Percentiles rank a stretch among this genome's conserved stretches.
Evolutionary conservation across 2,888 invertebrate genomes (phyloP).

Genomic region (Harpalus rubripes): DNA sequence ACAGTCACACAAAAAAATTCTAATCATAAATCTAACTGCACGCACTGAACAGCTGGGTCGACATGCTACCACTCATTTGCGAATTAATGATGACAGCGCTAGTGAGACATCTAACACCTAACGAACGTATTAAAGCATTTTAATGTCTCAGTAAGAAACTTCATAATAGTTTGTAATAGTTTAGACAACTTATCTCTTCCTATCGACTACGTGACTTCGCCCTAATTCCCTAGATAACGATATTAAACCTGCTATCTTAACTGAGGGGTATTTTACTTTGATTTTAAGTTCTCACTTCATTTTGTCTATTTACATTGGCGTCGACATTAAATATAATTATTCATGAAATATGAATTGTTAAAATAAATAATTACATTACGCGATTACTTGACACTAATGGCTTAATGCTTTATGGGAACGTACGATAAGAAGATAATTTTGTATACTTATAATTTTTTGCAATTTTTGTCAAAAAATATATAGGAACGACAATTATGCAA

Average conservation of each 20-base stretch:
- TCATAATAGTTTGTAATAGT: slow-evolving; percentile 55
- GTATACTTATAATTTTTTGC: no score
- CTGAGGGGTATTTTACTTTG: slow-evolving; percentile 36
- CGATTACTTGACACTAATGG: no score
- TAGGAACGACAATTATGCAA: no score
- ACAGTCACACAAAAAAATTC: no score
- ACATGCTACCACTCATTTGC: not conserved
- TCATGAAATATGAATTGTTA: no score
- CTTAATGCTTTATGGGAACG: no score
- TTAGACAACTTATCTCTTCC: slow-evolving; percentile 50
- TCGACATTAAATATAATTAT: no score
- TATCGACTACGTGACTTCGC: slow-evolving; percentile 55
- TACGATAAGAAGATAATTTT: no score
- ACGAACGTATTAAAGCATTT: slow-evolving; percentile 38
- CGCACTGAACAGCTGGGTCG: not conserved
- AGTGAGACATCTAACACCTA: not conserved
- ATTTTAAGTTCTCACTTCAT: slow-evolving; percentile 13
- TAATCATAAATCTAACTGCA: not conserved
- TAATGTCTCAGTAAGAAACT: slow-evolving; percentile 49
- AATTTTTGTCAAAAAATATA: no score
- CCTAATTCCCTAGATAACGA: slow-evolving; percentile 54
- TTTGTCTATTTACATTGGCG: not conserved
- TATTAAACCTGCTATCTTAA: slow-evolving; percentile 48
- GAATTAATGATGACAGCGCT: not conserved
- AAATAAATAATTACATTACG: no score